Conservation (phyloP, 1,140 invertebrate species). For the Harlomillsia oculata region DNA sequence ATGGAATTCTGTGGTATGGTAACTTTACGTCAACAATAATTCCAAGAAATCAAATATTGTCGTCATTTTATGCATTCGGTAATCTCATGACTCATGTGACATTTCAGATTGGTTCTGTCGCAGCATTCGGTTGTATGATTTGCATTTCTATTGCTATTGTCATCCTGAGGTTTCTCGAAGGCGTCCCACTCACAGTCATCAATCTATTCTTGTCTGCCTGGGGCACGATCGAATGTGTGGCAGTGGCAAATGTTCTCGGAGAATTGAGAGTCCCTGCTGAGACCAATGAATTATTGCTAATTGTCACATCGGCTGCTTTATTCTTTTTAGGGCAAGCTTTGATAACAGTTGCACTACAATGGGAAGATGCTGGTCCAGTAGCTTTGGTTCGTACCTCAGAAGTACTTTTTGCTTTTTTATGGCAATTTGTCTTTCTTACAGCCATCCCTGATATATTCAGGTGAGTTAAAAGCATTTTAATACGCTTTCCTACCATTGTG, state of each 20-base stretch:
- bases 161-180: slow-evolving; percentile 16
- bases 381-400: slow-evolving; percentile 10
- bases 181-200: slow-evolving; percentile 22
- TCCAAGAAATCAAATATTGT: too few relatives aligned
- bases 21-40: too few relatives aligned
- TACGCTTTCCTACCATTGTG: too few relatives aligned
- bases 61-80: too few relatives aligned
- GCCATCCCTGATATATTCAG: slow-evolving; percentile 21
- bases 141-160: slow-evolving; percentile 22
- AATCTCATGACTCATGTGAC: too few relatives aligned
- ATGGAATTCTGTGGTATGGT: too few relatives aligned
- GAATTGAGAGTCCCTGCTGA: slow-evolving; percentile 1
- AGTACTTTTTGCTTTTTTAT: slow-evolving; percentile 22
- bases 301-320: slow-evolving; percentile 1
- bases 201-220: slow-evolving; percentile 4
- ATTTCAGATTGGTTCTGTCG: slow-evolving; percentile 23
- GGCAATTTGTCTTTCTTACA: slow-evolving; percentile 24
- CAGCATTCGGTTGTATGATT: slow-evolving; percentile 27
- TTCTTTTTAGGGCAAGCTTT: slow-evolving; percentile 13
- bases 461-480: too few relatives aligned
- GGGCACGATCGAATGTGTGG: slow-evolving; percentile 1
- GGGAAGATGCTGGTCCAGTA: slow-evolving; percentile 17
- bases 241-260: neutral
- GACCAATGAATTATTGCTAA: slow-evolving; percentile 1
- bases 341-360: slow-evolving; percentile 14